Conservation (phyloP, 2,113 vertebrate species). For the Mus spicilegus region DNA sequence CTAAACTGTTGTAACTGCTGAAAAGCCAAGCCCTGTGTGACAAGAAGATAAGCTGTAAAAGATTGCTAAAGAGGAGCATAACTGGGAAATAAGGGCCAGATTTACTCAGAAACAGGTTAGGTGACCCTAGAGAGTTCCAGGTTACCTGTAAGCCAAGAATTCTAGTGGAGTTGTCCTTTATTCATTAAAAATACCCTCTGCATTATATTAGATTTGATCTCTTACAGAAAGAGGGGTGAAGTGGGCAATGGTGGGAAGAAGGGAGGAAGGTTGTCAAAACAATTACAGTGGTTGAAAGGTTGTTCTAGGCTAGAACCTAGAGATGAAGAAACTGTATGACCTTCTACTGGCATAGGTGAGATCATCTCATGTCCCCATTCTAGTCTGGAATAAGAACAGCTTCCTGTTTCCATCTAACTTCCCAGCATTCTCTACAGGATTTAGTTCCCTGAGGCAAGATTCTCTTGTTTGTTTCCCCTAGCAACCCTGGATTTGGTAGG, state of each 20-base stretch:
- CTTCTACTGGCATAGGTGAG: background rate
- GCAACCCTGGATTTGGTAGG: background rate
- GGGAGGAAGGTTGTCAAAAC: background rate
- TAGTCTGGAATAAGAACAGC: background rate
- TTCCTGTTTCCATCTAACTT: background rate
- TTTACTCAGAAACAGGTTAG: background rate
- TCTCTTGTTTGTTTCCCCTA: background rate
- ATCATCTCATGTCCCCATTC: background rate
- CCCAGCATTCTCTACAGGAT: background rate
- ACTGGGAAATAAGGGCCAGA: background rate
- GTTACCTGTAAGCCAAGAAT: background rate
- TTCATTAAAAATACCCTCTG: background rate
- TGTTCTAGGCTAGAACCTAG: background rate
- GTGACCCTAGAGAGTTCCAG: background rate
- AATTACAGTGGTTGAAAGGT: background rate
- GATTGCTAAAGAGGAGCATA: background rate
- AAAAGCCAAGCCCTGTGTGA: background rate
- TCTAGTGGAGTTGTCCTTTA: background rate
- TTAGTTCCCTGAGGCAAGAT: background rate
- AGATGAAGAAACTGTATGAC: background rate
- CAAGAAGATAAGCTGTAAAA: background rate
- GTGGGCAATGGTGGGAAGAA: background rate
- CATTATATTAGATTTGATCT: background rate
- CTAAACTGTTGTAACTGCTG: background rate
- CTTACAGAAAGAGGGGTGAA: too few species aligned